A percentile compares a stretch with the other conserved stretches of the same genome.
phyloP scores from a whole-genome alignment of 2,888 invertebrate species.

The Lasioglossum malachurum region DNA sequence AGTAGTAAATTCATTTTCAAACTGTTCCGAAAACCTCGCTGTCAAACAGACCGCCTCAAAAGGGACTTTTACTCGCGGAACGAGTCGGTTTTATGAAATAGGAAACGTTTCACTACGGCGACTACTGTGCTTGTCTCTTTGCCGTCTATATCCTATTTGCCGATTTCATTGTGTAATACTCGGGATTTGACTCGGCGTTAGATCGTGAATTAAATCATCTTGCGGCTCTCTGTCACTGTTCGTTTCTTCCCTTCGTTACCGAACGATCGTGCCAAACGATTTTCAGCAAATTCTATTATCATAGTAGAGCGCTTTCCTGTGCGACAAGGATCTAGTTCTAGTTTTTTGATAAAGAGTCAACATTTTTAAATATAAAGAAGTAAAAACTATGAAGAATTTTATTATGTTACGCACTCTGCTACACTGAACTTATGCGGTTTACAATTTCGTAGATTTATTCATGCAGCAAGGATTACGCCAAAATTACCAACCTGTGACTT shows the following conservation, averaged over 20 bases:
- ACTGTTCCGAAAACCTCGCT: not conserved
- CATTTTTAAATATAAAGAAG: not conserved
- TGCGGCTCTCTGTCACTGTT: not conserved
- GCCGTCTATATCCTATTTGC: not conserved
- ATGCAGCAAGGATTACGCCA: not conserved
- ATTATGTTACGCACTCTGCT: too few species aligned
- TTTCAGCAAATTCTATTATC: not conserved
- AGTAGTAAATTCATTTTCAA: not conserved
- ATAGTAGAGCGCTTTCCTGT: not conserved
- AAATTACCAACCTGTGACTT: not conserved
- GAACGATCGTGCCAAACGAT: not conserved
- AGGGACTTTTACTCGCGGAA: not conserved
- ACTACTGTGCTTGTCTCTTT: not conserved
- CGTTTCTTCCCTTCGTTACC: not conserved
- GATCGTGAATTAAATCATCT: not conserved
- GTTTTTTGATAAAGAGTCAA: not conserved
- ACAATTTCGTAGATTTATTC: not conserved
- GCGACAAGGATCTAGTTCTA: not conserved
- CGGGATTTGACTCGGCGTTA: not conserved
- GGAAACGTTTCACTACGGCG: not conserved
- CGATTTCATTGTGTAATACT: not conserved
- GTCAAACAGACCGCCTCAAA: not conserved
- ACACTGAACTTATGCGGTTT: not conserved
- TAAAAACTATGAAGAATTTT: too few species aligned
- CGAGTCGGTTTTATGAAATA: not conserved